These are phyloP conservation scores for Auanema sp. DNA, from an alignment of 2,888 invertebrate genomes.

Conservation along the genomic window DNA sequence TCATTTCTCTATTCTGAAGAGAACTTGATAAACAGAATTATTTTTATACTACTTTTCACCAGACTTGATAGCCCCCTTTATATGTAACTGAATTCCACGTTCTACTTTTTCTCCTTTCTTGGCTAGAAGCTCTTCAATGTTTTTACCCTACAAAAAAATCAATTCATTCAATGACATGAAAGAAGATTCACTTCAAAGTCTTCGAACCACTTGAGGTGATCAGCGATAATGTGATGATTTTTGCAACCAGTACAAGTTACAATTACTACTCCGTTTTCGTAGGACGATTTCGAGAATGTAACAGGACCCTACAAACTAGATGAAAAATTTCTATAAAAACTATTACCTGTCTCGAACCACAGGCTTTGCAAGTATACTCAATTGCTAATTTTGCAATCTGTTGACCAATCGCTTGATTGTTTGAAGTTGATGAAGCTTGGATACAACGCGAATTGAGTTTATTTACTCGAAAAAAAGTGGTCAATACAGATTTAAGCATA, in stretches of 20 bases:
- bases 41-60: not conserved
- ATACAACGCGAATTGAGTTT: not conserved
- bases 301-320: conserved; percentile 56
- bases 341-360: conserved; percentile 74
- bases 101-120: conserved; percentile 82
- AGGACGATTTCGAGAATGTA: conserved; percentile 54
- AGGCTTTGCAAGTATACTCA: conserved; percentile 86
- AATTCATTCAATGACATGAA: conserved; percentile 7
- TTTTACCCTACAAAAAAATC: conserved; percentile 69
- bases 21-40: conserved; percentile 1
- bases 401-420: conserved; percentile 21
- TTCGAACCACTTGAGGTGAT: conserved; percentile 91
- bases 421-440: too few species aligned
- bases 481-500: not conserved
- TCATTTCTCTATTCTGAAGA: conserved; percentile 1
- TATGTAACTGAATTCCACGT: conserved; percentile 44
- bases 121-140: conserved; percentile 86
- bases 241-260: conserved; percentile 84
- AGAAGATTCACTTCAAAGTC: conserved; percentile 66
- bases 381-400: conserved; percentile 67
- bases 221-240: conserved; percentile 90
- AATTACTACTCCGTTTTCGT: conserved; percentile 77
- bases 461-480: not conserved
- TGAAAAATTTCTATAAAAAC: not conserved
- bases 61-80: conserved; percentile 9